Evolutionary conservation across 2,888 invertebrate species (phyloP).

Genomic region (Dasysyrphus albostriatus): DNA sequence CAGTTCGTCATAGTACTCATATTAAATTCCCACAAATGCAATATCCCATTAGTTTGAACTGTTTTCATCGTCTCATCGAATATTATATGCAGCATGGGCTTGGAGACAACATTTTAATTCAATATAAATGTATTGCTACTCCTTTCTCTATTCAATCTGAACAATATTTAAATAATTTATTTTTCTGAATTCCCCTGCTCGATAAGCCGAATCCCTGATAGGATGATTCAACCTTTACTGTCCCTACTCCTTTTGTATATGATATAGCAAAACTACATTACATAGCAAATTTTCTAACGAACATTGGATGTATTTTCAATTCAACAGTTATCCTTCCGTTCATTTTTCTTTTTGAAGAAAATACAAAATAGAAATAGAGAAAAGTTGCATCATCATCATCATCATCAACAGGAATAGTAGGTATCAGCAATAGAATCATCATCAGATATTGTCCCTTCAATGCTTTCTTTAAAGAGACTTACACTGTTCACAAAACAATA

Average conservation of each 20-base stretch:
- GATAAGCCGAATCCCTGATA: slow-evolving; percentile 36
- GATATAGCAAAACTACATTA: slow-evolving; percentile 53
- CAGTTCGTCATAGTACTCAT: neutral
- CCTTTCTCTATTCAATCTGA: neutral
- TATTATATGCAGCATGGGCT: neutral
- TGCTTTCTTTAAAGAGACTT: neutral
- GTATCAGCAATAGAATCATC: slow-evolving; percentile 32
- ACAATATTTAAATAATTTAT: slow-evolving; percentile 27
- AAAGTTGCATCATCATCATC: slow-evolving; percentile 68
- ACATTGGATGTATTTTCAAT: slow-evolving; percentile 62
- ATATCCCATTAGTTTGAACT: neutral
- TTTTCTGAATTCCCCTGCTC: slow-evolving; percentile 5
- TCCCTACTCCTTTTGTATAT: neutral
- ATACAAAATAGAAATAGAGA: slow-evolving; percentile 11
- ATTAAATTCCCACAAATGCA: neutral
- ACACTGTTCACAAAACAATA: neutral
- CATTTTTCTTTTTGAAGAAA: neutral
- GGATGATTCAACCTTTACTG: slow-evolving; percentile 48
- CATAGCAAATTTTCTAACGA: slow-evolving; percentile 53
- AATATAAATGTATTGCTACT: neutral
- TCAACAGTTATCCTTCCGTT: slow-evolving; percentile 60
- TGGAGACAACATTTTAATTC: slow-evolving; percentile 5
- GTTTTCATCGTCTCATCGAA: neutral
- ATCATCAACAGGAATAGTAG: slow-evolving; percentile 51
- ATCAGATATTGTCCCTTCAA: slow-evolving; percentile 51